These are phyloP conservation scores for Plemyria rubiginata DNA, from an alignment of 2,888 invertebrate species.

Conservation along the genomic window DNA sequence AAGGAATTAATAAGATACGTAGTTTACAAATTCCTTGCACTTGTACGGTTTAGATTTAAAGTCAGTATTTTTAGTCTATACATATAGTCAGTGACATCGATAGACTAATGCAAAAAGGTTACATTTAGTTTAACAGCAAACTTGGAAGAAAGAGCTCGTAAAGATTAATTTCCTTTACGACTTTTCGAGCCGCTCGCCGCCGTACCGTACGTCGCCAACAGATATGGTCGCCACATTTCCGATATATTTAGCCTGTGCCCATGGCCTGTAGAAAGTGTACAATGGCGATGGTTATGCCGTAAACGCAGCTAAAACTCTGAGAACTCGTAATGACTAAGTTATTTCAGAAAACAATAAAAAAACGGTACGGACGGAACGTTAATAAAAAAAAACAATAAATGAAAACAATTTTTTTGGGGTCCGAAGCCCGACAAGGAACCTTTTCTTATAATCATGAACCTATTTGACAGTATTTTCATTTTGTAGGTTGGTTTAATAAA, in stretches of 20 bases:
- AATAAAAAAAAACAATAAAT: not conserved
- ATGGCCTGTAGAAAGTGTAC: constrained; percentile 28
- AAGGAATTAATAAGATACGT: too few relatives aligned
- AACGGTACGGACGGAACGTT: not conserved
- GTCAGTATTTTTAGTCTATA: too few relatives aligned
- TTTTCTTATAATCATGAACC: too few relatives aligned
- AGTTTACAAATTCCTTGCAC: too few relatives aligned
- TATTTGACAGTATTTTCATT: not conserved
- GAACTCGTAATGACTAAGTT: constrained; percentile 1
- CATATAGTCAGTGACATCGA: too few relatives aligned
- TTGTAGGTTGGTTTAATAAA: not conserved
- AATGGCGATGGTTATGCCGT: constrained; percentile 29
- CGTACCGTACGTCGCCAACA: constrained; percentile 39
- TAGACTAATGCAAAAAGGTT: not conserved
- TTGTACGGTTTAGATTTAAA: not conserved
- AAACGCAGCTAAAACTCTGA: constrained; percentile 15
- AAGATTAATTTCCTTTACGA: constrained; percentile 14
- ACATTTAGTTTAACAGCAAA: constrained; percentile 1
- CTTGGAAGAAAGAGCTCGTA: constrained; percentile 17
- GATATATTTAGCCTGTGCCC: constrained; percentile 51
- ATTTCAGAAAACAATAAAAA: constrained; percentile 15
- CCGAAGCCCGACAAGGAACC: not conserved
- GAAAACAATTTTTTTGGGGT: not conserved
- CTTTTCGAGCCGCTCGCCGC: constrained; percentile 7
- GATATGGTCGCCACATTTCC: constrained; percentile 49